Evolutionary conservation across 2,888 invertebrate genomes (phyloP).

Genomic region (Acanthosepion pharaonis): DNA sequence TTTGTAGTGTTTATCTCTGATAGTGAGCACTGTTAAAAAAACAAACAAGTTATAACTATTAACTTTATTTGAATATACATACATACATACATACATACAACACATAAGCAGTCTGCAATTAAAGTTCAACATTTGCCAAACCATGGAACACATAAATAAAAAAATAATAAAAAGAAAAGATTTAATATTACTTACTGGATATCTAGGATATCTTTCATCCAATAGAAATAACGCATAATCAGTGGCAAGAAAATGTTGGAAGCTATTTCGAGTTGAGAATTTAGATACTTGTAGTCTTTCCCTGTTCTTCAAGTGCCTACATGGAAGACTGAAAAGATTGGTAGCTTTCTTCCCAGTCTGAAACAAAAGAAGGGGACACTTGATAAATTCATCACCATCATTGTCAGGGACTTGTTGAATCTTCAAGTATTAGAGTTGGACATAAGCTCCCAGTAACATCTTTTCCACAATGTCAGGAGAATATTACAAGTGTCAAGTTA

Average conservation of each 20-base stretch:
- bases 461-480: too few species aligned
- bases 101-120: too few species aligned
- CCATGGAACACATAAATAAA: not conserved
- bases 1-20: too few species aligned
- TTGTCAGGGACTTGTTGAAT: too few species aligned
- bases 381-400: too few species aligned
- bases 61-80: too few species aligned
- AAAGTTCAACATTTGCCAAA: not conserved
- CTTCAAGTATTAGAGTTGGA: too few species aligned
- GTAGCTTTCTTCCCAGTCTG: constrained; percentile 52
- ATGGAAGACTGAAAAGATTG: constrained; percentile 63
- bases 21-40: too few species aligned
- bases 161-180: not conserved
- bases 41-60: too few species aligned
- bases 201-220: constrained; percentile 63
- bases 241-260: constrained; percentile 63
- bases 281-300: constrained; percentile 58
- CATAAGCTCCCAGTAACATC: too few species aligned
- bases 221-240: constrained; percentile 61
- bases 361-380: constrained; percentile 35
- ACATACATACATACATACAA: too few species aligned
- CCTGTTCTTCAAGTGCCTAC: constrained; percentile 52
- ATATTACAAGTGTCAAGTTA: too few species aligned
- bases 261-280: constrained; percentile 53
- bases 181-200: constrained; percentile 59